Percentiles rank a stretch among this genome's conserved stretches.
These are phyloP conservation scores for Rhagophthalmus giganteus DNA, from an alignment of 2,888 invertebrate species.

Conservation along the genomic window DNA sequence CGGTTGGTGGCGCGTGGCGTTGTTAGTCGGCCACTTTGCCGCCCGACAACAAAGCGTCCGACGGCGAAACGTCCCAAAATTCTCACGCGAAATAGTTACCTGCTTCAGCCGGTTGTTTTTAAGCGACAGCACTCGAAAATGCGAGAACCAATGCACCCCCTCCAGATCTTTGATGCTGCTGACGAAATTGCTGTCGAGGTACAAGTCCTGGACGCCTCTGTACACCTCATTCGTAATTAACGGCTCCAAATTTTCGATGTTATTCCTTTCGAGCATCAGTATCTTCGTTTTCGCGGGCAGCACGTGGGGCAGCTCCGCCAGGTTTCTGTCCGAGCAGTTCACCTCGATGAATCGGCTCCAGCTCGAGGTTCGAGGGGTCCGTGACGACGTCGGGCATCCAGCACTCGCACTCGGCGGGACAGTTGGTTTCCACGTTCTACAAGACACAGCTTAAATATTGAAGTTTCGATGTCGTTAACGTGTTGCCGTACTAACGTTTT, in stretches of 20 bases:
- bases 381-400: constrained; percentile 66
- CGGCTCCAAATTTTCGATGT: constrained; percentile 64
- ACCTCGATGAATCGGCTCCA: constrained; percentile 67
- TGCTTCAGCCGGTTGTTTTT: constrained; percentile 72
- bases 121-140: constrained; percentile 77
- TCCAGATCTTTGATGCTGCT: constrained; percentile 70
- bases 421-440: constrained; percentile 55
- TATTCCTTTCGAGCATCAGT: constrained; percentile 66
- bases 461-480: too few relatives aligned
- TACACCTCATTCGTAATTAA: constrained; percentile 70
- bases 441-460: neutral
- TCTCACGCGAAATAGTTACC: constrained; percentile 60
- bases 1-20: too few relatives aligned
- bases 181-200: constrained; percentile 76
- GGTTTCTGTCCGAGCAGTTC: constrained; percentile 64
- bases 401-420: constrained; percentile 66
- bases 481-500: constrained; percentile 67
- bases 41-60: too few relatives aligned
- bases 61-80: too few relatives aligned
- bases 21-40: too few relatives aligned
- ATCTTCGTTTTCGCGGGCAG: constrained; percentile 70
- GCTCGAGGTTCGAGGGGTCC: constrained; percentile 48
- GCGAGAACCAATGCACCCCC: constrained; percentile 75
- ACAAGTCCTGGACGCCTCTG: constrained; percentile 69
- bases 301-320: constrained; percentile 62